phyloP scores from a whole-genome alignment of 2,888 invertebrate species.

The Phyto melanocephala region DNA sequence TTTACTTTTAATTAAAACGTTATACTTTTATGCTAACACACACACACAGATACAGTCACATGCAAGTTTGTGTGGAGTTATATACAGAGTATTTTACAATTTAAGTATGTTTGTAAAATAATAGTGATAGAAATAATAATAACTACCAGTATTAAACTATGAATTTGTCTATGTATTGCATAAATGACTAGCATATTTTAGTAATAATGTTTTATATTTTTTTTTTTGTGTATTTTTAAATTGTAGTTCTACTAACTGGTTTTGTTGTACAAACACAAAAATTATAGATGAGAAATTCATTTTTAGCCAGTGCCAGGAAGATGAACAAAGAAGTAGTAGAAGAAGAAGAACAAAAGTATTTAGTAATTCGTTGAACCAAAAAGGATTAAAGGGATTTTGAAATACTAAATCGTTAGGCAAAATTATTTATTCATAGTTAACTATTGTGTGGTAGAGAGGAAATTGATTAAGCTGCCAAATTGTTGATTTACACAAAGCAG shows the following conservation, averaged over 20 bases:
- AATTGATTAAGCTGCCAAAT: too few species aligned
- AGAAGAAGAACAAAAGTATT: neutral
- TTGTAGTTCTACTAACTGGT: neutral
- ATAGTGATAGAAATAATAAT: neutral
- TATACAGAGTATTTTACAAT: neutral
- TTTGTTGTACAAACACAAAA: neutral
- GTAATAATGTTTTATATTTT: slow-evolving; percentile 8
- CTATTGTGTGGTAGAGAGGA: neutral
- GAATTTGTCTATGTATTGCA: neutral
- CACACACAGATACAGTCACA: too few species aligned
- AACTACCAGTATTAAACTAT: neutral
- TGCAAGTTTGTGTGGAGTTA: neutral
- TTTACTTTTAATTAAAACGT: slow-evolving; percentile 65
- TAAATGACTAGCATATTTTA: neutral
- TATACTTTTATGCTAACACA: slow-evolving; percentile 48
- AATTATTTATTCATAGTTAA: neutral
- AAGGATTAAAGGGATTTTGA: neutral
- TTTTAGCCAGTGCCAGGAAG: neutral
- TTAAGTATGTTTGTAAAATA: neutral
- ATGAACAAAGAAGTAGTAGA: neutral
- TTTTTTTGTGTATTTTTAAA: neutral
- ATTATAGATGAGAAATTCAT: neutral
- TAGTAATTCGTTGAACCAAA: neutral
- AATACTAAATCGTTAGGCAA: neutral
- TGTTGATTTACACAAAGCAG: too few species aligned